phyloP scores from a whole-genome alignment of 2,888 invertebrate species.

The Syritta pipiens region DNA sequence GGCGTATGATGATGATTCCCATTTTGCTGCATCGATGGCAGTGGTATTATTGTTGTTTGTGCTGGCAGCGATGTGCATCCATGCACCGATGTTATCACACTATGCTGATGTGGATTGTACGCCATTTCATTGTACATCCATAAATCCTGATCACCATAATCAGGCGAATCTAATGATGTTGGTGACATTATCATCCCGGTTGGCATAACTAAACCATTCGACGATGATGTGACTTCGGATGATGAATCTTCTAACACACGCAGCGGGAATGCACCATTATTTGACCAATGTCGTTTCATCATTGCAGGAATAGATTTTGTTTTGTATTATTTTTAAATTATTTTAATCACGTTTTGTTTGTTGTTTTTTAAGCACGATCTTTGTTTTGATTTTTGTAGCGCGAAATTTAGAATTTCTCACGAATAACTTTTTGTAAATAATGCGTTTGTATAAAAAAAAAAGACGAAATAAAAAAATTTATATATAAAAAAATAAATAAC shows the following conservation, averaged over 20 bases:
- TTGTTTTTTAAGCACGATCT: conserved; percentile 69
- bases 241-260: conserved; percentile 87
- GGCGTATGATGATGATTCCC: conserved; percentile 76
- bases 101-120: conserved; percentile 79
- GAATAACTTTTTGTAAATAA: conserved; percentile 27
- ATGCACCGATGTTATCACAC: conserved; percentile 78
- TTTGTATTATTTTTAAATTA: conserved; percentile 11
- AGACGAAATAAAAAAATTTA: neutral
- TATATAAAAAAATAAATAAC: conserved; percentile 13
- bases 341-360: neutral
- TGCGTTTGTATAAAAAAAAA: conserved; percentile 27
- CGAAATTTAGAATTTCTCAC: conserved; percentile 7
- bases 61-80: conserved; percentile 80
- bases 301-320: conserved; percentile 71
- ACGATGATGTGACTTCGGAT: conserved; percentile 88
- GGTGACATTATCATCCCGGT: conserved; percentile 89
- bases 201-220: conserved; percentile 82
- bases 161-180: conserved; percentile 86
- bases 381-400: conserved; percentile 44
- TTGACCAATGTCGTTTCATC: conserved; percentile 90
- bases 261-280: conserved; percentile 85
- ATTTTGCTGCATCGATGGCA: conserved; percentile 78
- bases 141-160: conserved; percentile 89
- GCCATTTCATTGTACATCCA: conserved; percentile 85
- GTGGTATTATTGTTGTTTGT: conserved; percentile 81